Base-by-base conservation (phyloP, 2,797 vertebrate genomes). In the Crocodylus rhombifer region DNA sequence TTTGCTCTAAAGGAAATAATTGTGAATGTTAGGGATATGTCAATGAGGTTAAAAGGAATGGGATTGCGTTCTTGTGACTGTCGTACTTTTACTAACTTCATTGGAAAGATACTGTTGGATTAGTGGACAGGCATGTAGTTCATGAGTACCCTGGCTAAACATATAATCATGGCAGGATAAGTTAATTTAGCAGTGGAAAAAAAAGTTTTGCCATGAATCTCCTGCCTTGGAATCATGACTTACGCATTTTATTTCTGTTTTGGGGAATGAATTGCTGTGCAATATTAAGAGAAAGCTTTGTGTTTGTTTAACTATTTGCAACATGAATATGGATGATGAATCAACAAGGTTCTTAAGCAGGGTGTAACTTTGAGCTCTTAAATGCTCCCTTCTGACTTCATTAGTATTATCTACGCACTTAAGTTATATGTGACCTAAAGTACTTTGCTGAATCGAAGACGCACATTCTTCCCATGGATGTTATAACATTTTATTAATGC, bases 201-300 rank as follows among this genome's bases (percentile, higher is more conserved):
- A 74, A 80, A 42, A n/a, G 10, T 83, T 61, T 82, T 87, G 28
- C 28, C 28, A 30, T 51, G 79, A 80, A 14, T 78, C 7, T 61
- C 82, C 71, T 89, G 33, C 58, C 28, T 88, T 7, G 51, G 7
- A 93, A 20, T 75, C 7, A 2, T 5, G n/a, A 33, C 63, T 82
- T 82, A n/a, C 33, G 6, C 9, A 1, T 85, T 56, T 92, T 71
- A 16, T 62, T 94, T 87, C 55, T 6, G 0, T 74, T 13, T 62
- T 20, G 64, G 8, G 14, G 6, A 80, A 11, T 56, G 8, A 67
- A 16, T 80, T 81, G 4, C 1, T 16, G 21, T 55, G 10, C 71
- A 18, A 2, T 63, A 1, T 0, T 20, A 0, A 2, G 36, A 10
- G 0, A 0, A 62, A 5, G 69, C 61, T 87, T 25, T 3, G 33